phyloP scores from a whole-genome alignment of 23 tunicate species.

The Oikopleura albicans region DNA sequence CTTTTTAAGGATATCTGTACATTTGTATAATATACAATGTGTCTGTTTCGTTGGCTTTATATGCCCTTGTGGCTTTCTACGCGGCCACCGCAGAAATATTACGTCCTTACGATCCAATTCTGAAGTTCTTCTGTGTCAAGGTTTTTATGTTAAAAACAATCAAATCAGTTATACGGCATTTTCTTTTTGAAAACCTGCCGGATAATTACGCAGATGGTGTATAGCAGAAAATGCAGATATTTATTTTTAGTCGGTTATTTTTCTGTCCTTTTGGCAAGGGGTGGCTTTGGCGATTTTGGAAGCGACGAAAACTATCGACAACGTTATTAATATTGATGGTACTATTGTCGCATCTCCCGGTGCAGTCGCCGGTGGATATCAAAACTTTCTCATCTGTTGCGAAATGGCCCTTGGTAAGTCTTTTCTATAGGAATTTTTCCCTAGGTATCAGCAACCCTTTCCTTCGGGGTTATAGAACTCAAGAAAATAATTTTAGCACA shows the following conservation, averaged over 20 bases:
- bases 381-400: conserved; percentile 83
- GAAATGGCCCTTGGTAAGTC: conserved; percentile 38
- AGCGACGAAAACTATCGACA: conserved; percentile 47
- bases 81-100: conserved; percentile 62
- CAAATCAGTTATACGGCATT: too few relatives aligned
- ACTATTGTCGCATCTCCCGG: conserved; percentile 23
- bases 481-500: too few relatives aligned
- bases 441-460: too few relatives aligned
- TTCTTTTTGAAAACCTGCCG: too few relatives aligned
- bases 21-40: conserved; percentile 87
- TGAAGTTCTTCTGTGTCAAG: conserved; percentile 74
- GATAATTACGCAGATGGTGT: too few relatives aligned
- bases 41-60: conserved; percentile 67
- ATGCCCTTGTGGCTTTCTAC: conserved; percentile 69
- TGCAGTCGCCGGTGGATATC: conserved; percentile 80
- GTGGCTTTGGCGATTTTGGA: conserved; percentile 56
- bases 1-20: conserved; percentile 47
- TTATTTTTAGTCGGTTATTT: conserved; percentile 41
- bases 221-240: neutral
- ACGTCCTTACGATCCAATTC: conserved; percentile 69
- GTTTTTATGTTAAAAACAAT: too few relatives aligned
- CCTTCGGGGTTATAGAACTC: too few relatives aligned
- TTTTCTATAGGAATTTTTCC: too few relatives aligned
- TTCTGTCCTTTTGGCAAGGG: conserved; percentile 97
- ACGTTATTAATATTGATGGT: conserved; percentile 30